phyloP scores from a whole-genome alignment of 2,797 vertebrate genomes.

The Dermochelys coriacea region DNA sequence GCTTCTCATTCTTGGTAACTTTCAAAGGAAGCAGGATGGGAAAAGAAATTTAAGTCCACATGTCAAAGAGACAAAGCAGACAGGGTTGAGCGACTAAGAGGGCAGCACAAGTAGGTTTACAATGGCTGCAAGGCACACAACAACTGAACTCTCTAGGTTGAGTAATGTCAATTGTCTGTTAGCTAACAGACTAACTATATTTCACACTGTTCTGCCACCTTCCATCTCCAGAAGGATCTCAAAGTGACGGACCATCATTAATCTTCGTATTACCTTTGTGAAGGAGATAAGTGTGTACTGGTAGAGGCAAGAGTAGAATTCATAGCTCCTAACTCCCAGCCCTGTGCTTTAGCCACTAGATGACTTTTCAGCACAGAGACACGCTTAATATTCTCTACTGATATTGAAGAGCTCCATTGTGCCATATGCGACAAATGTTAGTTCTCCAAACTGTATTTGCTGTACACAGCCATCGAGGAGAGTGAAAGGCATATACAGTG shows the following conservation, averaged over 20 bases:
- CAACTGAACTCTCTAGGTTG: not conserved
- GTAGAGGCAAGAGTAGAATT: not conserved
- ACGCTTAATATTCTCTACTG: not conserved
- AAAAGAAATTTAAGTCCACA: not conserved
- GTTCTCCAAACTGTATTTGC: rapidly evolving
- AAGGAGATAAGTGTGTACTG: not conserved
- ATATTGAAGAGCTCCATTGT: not conserved
- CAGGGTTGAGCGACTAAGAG: not conserved
- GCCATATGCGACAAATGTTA: rapidly evolving
- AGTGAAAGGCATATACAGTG: rapidly evolving
- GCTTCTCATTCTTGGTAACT: not conserved
- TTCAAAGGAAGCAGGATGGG: not conserved
- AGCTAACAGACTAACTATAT: not conserved
- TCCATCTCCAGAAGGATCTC: not conserved
- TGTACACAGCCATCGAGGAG: rapidly evolving
- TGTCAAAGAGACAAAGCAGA: not conserved
- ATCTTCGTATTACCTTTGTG: not conserved
- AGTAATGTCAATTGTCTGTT: not conserved
- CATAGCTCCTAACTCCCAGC: not conserved
- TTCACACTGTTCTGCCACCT: not conserved
- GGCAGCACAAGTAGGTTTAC: not conserved
- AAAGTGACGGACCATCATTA: not conserved
- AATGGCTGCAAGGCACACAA: not conserved
- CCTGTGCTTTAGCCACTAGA: not conserved
- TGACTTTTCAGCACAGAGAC: rapidly evolving